phyloP scores from a whole-genome alignment of 2,888 invertebrate genomes.

The Drosophila tanythrix region DNA sequence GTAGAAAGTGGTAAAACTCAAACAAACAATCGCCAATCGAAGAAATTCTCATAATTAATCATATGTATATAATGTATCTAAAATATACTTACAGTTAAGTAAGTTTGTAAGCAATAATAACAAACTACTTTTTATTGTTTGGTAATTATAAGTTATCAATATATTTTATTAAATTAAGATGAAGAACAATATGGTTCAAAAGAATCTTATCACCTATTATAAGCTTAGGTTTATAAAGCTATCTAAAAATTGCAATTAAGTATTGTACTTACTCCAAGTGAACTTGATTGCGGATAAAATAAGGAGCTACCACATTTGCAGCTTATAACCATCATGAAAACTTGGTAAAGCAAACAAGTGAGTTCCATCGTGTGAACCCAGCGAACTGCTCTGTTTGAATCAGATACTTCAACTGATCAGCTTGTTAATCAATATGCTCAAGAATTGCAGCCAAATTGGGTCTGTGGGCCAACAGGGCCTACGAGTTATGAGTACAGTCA shows the following conservation, averaged over 20 bases:
- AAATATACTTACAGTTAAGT: background rate
- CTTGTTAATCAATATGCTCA: slow-evolving; percentile 19
- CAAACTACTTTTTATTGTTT: background rate
- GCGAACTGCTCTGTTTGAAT: slow-evolving; percentile 39
- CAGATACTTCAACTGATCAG: slow-evolving; percentile 42
- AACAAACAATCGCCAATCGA: background rate
- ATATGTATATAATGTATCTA: background rate
- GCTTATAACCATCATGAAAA: slow-evolving; percentile 16
- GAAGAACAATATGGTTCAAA: background rate
- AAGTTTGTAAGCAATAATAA: background rate
- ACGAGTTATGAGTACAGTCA: slow-evolving; percentile 35
- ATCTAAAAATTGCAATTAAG: background rate
- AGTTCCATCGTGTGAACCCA: slow-evolving; percentile 26
- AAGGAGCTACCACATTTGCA: slow-evolving; percentile 23
- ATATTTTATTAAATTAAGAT: background rate
- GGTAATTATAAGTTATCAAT: background rate
- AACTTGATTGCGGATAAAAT: slow-evolving; percentile 65
- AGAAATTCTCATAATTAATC: background rate
- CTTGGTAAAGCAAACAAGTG: background rate
- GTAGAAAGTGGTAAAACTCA: background rate
- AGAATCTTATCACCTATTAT: background rate
- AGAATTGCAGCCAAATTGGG: slow-evolving; percentile 45
- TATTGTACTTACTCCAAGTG: slow-evolving; percentile 59
- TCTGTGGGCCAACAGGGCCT: slow-evolving; percentile 39
- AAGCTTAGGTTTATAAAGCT: background rate